Percentiles rank a stretch among this genome's conserved stretches.
Evolutionary conservation across 37 sponge, comb jelly and placozoan species (phyloP).

Genomic region (Haliclona indistincta): DNA sequence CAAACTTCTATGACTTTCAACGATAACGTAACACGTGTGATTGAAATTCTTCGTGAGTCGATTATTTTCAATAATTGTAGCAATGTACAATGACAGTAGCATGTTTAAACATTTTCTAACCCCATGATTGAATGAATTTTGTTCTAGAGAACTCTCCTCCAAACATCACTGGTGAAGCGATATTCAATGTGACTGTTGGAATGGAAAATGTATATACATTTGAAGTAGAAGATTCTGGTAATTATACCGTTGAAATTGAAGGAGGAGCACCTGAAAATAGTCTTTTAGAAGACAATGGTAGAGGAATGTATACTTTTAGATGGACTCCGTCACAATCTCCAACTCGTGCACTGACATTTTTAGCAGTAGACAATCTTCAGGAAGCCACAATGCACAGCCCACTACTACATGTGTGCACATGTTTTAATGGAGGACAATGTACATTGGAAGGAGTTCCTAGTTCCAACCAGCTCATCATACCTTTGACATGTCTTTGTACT

Average conservation of each 20-base stretch:
- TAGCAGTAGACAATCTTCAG: not conserved
- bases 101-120: too few species aligned
- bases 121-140: too few species aligned
- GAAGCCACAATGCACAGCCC: not conserved
- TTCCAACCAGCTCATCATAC: not conserved
- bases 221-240: not conserved
- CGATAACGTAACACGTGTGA: too few species aligned
- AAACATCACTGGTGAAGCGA: not conserved
- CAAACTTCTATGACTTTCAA: not conserved
- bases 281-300: not conserved
- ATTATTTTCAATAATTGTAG: too few species aligned
- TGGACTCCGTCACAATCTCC: slow-evolving; percentile 9
- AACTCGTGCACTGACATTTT: not conserved
- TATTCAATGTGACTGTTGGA: slow-evolving; percentile 9
- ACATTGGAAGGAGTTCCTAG: not conserved
- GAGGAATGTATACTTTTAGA: slow-evolving; percentile 10
- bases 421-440: not conserved
- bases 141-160: slow-evolving; percentile 12
- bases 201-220: not conserved
- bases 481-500: not conserved
- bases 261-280: not conserved
- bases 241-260: not conserved
- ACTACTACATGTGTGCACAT: not conserved
- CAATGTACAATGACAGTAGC: too few species aligned
- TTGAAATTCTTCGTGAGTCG: too few species aligned